Evolutionary conservation across 2,888 invertebrate genomes (phyloP), one percentile per base, ranked within the genome.

Genomic region (Willowsia nigromaculata): DNA sequence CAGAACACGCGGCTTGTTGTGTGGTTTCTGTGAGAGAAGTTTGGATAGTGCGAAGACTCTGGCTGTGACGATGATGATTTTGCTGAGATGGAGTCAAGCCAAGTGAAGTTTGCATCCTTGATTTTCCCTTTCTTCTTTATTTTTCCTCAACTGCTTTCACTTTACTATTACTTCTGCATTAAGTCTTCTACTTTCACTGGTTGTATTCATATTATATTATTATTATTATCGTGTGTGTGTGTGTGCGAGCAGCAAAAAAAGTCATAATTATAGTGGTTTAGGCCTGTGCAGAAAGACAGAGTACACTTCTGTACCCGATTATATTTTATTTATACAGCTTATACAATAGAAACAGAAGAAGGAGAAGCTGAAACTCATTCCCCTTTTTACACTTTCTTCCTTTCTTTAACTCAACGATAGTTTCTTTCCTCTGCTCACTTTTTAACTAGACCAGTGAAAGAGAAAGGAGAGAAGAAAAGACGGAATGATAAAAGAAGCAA

Each of bases 101-200:
- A 87, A 88, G 82, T 76, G 82, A 88, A 88, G 82, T 88, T 88
- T 88, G 82, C 82, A 82, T 65, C 85, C 37, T 25, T 65, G 40
- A 68, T 40, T 86, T 80, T 50, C 80, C 40, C 68, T n/a, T 50
- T 65, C 30, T 25, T 62, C 47, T 43, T 50, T 76, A 22, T 30
- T 78, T 78, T 78, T 68, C 65, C n/a, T 47, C 40, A 18, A 37
- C 65, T 25, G n/a, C 33, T 43, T 15, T 33, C 30, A 33, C 30
- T 4, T 43, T 18, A 65, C 50, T 33, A 78, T 13, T 30, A 62
- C 30, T 62, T 37, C 43, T 22, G 43, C 71, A 18, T 40, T 71
- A 43, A 68, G 65, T 37, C 18, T 37, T 33, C 11, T 27, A 37
- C 33, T 37, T 18, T n/a, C 18, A 30, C 27, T 18, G 13, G 43